These are phyloP conservation scores for Neodontobutis hainanensis DNA, from an alignment of 2,113 vertebrate species.

Conservation along the genomic window DNA sequence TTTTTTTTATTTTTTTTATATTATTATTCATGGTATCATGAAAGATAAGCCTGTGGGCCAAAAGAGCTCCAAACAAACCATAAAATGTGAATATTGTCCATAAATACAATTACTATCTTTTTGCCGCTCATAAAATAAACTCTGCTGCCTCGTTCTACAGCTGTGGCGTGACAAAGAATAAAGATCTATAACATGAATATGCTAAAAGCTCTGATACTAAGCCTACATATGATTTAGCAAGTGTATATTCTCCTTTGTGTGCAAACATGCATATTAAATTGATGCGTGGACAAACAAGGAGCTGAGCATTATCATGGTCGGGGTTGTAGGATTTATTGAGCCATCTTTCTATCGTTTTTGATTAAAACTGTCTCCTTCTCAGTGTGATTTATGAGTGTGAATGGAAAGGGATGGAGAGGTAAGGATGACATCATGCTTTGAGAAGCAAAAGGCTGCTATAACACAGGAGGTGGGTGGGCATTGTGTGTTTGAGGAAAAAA, in stretches of 20 bases:
- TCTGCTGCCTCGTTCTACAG: conserved; percentile 21
- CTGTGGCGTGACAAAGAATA: conserved; percentile 2
- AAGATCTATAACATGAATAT: conserved; percentile 14
- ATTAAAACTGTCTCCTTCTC: conserved; percentile 77
- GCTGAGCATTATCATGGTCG: conserved; percentile 63
- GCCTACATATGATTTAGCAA: conserved; percentile 21
- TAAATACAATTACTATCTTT: conserved; percentile 9
- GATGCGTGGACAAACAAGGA: conserved; percentile 51
- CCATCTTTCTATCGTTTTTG: conserved; percentile 74
- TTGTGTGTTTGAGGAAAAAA: conserved; percentile 24
- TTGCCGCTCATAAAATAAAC: background rate
- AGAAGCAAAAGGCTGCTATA: conserved; percentile 43
- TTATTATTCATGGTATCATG: background rate
- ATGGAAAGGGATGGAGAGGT: conserved; percentile 49
- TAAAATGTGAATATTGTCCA: background rate
- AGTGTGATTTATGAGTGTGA: conserved; percentile 68
- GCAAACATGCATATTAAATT: conserved; percentile 41
- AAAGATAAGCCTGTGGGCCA: background rate
- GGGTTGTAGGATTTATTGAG: conserved; percentile 77
- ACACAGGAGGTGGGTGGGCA: conserved; percentile 33
- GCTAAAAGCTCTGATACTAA: conserved; percentile 12
- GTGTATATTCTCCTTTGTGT: conserved; percentile 1
- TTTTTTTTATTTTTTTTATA: background rate
- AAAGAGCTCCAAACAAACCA: conserved; percentile 3
- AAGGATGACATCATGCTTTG: conserved; percentile 76